These are phyloP conservation scores for Druon quercuslanigerum DNA, from an alignment of 1,140 invertebrate genomes.

Conservation along the genomic window DNA sequence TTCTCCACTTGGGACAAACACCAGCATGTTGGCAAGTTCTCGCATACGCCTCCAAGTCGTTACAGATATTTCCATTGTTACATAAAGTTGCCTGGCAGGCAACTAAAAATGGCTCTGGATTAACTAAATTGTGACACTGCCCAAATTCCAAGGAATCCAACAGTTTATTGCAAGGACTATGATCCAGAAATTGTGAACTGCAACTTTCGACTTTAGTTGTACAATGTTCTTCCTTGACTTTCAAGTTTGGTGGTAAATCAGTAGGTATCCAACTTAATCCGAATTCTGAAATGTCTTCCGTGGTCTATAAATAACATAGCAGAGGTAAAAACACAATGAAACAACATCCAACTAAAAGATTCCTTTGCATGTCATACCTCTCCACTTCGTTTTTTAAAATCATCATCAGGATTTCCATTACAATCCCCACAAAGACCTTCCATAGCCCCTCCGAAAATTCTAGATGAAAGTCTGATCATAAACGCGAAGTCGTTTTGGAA, in stretches of 20 bases:
- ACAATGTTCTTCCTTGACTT: conserved; percentile 56
- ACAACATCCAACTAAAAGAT: not conserved
- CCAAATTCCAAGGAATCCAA: conserved; percentile 75
- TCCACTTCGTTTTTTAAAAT: conserved; percentile 78
- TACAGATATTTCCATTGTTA: conserved; percentile 78
- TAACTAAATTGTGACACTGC: conserved; percentile 83
- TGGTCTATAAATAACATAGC: conserved; percentile 44
- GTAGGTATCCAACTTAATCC: conserved; percentile 79
- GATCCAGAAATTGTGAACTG: not conserved
- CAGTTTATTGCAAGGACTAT: conserved; percentile 15
- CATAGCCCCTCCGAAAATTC: conserved; percentile 82
- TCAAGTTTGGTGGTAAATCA: conserved; percentile 65
- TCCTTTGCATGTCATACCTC: conserved; percentile 54
- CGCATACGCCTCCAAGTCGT: conserved; percentile 83
- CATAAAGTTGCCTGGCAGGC: conserved; percentile 83
- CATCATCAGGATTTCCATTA: conserved; percentile 80
- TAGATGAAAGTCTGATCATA: conserved; percentile 81
- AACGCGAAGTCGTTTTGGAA: conserved; percentile 77
- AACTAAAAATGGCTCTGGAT: conserved; percentile 80
- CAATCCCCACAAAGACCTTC: conserved; percentile 89
- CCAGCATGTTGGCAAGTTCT: conserved; percentile 81
- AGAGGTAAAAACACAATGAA: conserved; percentile 22
- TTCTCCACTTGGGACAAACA: conserved; percentile 84
- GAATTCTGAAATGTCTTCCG: conserved; percentile 73
- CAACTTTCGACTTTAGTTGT: conserved; percentile 40